Percentiles rank a stretch among this genome's conserved stretches.
phyloP scores from a whole-genome alignment of 2,113 vertebrate genomes.

The Semnornis frantzii region DNA sequence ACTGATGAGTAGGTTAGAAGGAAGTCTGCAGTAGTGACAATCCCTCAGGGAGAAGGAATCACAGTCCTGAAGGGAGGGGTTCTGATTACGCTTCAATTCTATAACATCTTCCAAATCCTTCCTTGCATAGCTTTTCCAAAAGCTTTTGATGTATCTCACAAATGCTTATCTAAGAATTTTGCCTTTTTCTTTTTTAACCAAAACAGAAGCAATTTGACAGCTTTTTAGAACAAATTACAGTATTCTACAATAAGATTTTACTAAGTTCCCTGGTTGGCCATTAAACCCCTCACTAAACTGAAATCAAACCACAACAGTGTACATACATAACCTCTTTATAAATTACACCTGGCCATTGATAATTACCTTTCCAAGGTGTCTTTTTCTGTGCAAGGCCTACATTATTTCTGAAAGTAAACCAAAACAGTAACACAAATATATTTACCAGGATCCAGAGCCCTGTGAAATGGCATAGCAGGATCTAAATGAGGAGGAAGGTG shows the following conservation, averaged over 20 bases:
- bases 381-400: background rate
- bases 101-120: background rate
- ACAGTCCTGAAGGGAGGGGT: background rate
- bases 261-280: background rate
- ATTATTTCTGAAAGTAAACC: background rate
- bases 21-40: background rate
- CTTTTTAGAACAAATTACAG: background rate
- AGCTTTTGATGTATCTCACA: background rate
- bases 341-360: background rate
- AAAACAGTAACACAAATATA: background rate
- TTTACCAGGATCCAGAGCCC: slow-evolving; percentile 91
- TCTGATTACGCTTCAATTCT: background rate
- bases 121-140: background rate
- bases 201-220: background rate
- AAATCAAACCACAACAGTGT: background rate
- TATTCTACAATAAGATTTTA: background rate
- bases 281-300: background rate
- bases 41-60: background rate
- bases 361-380: background rate
- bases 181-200: background rate
- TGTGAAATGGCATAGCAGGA: slow-evolving; percentile 88
- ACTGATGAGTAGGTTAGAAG: background rate
- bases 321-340: background rate
- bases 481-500: slow-evolving; percentile 92
- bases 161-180: background rate